Base-by-base conservation (phyloP, 1,140 invertebrate genomes). In the Orius insidiosus region DNA sequence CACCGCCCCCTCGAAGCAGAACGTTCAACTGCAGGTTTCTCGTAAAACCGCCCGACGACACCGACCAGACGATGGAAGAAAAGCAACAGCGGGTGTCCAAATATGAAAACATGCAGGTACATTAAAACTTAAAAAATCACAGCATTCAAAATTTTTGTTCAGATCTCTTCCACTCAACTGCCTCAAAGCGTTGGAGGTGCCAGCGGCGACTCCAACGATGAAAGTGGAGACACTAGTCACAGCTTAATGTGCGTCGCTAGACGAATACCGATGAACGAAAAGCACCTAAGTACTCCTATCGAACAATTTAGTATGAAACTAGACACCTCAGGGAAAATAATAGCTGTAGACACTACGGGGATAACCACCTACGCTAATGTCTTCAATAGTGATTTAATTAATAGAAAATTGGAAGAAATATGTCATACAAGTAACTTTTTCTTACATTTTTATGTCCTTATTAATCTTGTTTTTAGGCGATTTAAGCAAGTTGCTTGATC, bases 291-390 rank as follows among this genome's bases (percentile, higher is more conserved):
- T 55, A 63, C 72, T 57, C 64, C 69, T 56, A 69, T 85, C 54
- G 84, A 90, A 63, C 85, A 90, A 63, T 90, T 95, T 64, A 85
- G 86, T 56, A 85, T 92, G 59, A 86, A 86, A 68, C 70, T 94
- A 59, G 86, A 93, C 65, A 69, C 73, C 48, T 72, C 75, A 55
- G 86, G 85, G 46, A 86, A 79, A 63, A 85, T 96, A 54, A 70
- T 87, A 53, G 72, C 67, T 52, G 64, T 85, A 51, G 85, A 90
- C 62, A 72, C 71, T 37, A 78, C 74, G 58, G 74, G 76, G 50
- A 64, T 87, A 46, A 70, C 75, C 32, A 56, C 67, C 45, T 60
- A 63, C 46, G 78, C 77, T 59, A 76, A 75, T 61, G 60, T 85
- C 54, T 75, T 68, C 56, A 78, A 80, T 65, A 77, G 74, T 67